phyloP scores from a whole-genome alignment of 2,113 vertebrate genomes.

The Naja naja region DNA sequence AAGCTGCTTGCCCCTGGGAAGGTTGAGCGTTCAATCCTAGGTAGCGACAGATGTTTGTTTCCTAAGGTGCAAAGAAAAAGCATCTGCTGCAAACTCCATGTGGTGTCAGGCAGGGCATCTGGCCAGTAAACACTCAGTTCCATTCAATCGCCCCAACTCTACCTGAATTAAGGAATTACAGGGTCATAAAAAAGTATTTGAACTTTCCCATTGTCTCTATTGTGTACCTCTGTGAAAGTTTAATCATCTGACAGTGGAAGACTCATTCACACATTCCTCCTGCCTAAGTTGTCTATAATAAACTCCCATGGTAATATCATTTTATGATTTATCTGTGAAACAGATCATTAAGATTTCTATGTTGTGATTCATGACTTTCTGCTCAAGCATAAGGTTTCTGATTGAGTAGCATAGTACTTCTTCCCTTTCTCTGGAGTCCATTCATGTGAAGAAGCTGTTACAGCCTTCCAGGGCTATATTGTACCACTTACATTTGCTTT shows the following conservation, averaged over 20 bases:
- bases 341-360: neutral
- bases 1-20: neutral
- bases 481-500: neutral
- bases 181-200: neutral
- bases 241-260: neutral
- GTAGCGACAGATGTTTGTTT: too few relatives aligned
- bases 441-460: neutral
- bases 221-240: neutral
- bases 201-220: neutral
- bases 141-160: neutral
- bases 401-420: neutral
- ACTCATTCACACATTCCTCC: neutral
- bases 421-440: neutral
- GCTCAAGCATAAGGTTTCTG: neutral
- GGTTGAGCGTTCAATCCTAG: too few relatives aligned
- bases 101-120: too few relatives aligned
- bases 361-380: neutral
- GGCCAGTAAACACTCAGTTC: too few relatives aligned
- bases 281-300: neutral
- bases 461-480: neutral
- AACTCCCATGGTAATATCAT: neutral
- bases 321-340: neutral
- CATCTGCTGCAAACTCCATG: too few relatives aligned
- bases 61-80: too few relatives aligned
- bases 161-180: neutral